These are phyloP conservation scores for Azemiops feae DNA, from an alignment of 2,113 vertebrate species.

Conservation along the genomic window DNA sequence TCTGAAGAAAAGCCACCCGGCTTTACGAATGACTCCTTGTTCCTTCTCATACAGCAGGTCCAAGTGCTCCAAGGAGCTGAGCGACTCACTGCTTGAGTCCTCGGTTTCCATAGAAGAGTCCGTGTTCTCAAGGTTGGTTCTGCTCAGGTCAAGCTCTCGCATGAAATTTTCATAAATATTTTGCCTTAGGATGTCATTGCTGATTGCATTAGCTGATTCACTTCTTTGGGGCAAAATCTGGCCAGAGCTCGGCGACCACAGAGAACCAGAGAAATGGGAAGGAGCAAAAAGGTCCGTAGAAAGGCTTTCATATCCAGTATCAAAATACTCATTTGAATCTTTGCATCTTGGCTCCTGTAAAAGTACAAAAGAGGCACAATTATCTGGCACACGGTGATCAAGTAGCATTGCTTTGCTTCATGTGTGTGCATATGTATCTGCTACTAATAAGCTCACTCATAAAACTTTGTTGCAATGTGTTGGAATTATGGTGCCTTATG, in stretches of 20 bases:
- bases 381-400: not conserved
- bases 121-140: constrained; percentile 59
- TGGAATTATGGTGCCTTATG: not conserved
- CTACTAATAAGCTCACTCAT: not conserved
- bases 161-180: constrained; percentile 95
- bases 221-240: constrained; percentile 75
- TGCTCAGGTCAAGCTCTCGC: constrained; percentile 84
- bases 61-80: constrained; percentile 90
- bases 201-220: constrained; percentile 77
- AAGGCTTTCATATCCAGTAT: constrained; percentile 85
- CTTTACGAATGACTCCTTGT: constrained; percentile 91
- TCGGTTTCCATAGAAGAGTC: constrained; percentile 69
- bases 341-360: constrained; percentile 84
- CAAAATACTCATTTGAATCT: constrained; percentile 84
- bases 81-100: constrained; percentile 87
- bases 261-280: constrained; percentile 72
- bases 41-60: constrained; percentile 94
- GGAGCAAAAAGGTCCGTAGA: constrained; percentile 76
- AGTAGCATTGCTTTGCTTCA: not conserved
- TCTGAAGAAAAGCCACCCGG: constrained; percentile 95
- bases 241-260: constrained; percentile 77
- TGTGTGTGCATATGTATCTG: not conserved
- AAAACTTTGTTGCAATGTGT: not conserved
- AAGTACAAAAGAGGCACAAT: rapidly evolving
- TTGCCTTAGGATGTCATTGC: constrained; percentile 79